phyloP scores from a whole-genome alignment of 2,113 vertebrate species.

The Mastomys coucha region DNA sequence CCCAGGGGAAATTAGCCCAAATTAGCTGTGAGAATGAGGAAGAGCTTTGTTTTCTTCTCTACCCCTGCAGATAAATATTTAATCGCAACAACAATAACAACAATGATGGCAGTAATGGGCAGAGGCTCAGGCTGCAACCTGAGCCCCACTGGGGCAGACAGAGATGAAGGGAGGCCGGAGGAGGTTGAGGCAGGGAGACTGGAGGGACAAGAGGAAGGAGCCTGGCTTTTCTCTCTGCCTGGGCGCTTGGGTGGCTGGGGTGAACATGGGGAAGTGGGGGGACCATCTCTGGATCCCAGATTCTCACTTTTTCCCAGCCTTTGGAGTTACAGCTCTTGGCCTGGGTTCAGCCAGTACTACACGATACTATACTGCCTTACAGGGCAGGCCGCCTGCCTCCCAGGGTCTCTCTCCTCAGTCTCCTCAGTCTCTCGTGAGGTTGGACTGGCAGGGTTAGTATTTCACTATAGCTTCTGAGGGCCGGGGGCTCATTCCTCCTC shows the following conservation, averaged over 20 bases:
- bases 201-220: neutral
- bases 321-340: neutral
- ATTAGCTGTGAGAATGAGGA: conserved; percentile 77
- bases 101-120: conserved; percentile 37
- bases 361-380: too few species aligned
- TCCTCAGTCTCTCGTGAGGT: neutral
- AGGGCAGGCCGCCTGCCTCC: neutral
- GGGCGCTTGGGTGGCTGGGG: neutral
- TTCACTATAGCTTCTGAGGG: neutral
- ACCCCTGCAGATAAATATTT: conserved; percentile 79
- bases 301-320: neutral
- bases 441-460: neutral
- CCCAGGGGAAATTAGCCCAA: conserved; percentile 78
- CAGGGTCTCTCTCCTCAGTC: too few species aligned
- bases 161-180: neutral
- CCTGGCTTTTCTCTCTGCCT: neutral
- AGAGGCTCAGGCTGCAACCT: neutral
- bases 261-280: neutral
- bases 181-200: neutral
- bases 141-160: conserved; percentile 29
- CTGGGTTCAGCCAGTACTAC: too few species aligned
- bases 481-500: neutral
- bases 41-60: conserved; percentile 71
- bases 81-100: conserved; percentile 77
- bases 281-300: neutral